Percentiles rank a stretch among this genome's conserved stretches.
Conservation (phyloP, 2,113 vertebrate species). For the Otis tarda region DNA sequence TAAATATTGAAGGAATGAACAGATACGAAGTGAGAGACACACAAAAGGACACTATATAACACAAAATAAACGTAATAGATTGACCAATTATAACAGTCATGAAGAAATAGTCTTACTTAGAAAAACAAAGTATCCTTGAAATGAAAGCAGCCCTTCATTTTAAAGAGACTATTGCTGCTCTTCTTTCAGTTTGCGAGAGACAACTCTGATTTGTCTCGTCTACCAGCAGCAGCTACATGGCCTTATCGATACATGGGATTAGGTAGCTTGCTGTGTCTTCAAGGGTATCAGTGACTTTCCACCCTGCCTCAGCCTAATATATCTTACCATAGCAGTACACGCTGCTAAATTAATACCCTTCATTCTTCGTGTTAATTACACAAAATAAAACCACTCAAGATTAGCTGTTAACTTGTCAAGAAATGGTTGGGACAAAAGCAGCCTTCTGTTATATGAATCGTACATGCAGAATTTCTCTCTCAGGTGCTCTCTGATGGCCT, state of each 20-base stretch:
- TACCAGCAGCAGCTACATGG: background rate
- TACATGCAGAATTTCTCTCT: background rate
- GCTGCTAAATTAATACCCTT: background rate
- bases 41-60: background rate
- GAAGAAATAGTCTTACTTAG: background rate
- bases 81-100: background rate
- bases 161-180: background rate
- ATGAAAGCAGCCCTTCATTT: background rate
- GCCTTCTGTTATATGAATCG: accelerated
- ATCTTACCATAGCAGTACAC: background rate
- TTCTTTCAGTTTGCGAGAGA: background rate
- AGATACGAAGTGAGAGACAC: background rate
- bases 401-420: background rate
- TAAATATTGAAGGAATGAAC: background rate
- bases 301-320: background rate
- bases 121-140: background rate
- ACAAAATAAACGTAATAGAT: background rate
- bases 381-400: background rate
- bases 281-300: background rate
- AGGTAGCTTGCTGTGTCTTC: background rate
- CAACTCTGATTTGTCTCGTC: background rate
- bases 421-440: background rate
- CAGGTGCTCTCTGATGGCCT: background rate
- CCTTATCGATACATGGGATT: accelerated
- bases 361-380: background rate